Percentiles rank a stretch among this genome's conserved stretches.
These are phyloP conservation scores for Ophraella communa DNA, from an alignment of 2,888 invertebrate species.

Conservation along the genomic window DNA sequence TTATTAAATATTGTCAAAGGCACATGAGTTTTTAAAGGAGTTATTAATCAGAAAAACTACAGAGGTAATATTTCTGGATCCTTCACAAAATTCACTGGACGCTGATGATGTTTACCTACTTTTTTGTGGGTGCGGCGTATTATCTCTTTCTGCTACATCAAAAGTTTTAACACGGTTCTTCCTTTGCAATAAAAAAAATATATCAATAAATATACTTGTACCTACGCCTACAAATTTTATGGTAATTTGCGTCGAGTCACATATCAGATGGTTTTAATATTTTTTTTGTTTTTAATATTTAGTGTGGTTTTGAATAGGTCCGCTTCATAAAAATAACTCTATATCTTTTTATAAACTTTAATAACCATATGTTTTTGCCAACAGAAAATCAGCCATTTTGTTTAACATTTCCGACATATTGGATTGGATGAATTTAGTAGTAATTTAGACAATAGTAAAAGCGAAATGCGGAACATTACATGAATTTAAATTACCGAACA, in stretches of 20 bases:
- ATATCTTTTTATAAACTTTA: too few species aligned
- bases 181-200: conserved; percentile 19
- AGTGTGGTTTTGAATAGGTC: background rate
- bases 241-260: conserved; percentile 34
- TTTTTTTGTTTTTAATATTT: background rate
- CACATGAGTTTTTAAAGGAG: too few species aligned
- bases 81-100: background rate
- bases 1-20: background rate
- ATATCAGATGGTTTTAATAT: conserved; percentile 29
- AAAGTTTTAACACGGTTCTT: conserved; percentile 23
- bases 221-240: conserved; percentile 37
- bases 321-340: too few species aligned
- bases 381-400: too few species aligned
- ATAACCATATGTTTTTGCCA: too few species aligned
- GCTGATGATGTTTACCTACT: conserved; percentile 27
- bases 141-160: conserved; percentile 21
- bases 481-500: background rate
- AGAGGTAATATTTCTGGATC: background rate
- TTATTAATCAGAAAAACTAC: too few species aligned
- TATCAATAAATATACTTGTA: conserved; percentile 24
- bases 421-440: too few species aligned
- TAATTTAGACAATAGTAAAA: background rate
- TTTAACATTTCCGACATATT: too few species aligned
- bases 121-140: conserved; percentile 23
- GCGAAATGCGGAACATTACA: background rate